phyloP scores from a whole-genome alignment of 2,113 vertebrate genomes.

The Panthera tigris region DNA sequence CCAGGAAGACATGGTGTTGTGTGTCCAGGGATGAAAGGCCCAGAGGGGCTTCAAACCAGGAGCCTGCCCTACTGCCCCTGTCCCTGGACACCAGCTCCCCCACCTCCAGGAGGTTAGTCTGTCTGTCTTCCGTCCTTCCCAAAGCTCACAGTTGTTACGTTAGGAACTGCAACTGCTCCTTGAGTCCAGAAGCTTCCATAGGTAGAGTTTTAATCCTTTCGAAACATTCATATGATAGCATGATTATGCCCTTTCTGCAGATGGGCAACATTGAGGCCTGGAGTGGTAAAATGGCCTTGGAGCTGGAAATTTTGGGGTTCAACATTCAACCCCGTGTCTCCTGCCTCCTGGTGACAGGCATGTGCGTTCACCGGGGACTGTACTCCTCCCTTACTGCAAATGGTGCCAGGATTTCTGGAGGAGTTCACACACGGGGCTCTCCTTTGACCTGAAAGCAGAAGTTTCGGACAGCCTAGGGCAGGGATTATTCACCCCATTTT shows the following conservation, averaged over 20 bases:
- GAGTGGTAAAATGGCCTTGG: neutral
- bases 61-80: rapidly evolving
- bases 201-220: neutral
- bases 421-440: neutral
- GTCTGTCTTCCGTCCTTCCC: neutral
- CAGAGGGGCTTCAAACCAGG: rapidly evolving
- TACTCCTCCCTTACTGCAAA: neutral
- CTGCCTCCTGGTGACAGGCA: neutral
- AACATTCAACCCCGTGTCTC: neutral
- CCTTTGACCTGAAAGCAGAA: neutral
- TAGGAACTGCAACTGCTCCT: neutral
- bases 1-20: rapidly evolving
- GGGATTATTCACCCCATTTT: neutral
- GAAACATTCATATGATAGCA: neutral
- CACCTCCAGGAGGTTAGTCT: neutral
- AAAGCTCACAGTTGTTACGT: neutral
- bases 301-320: neutral
- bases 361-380: neutral
- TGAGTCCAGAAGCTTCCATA: neutral
- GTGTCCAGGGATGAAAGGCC: neutral
- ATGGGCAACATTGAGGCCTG: neutral
- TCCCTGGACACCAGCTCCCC: neutral
- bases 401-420: neutral
- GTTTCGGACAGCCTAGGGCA: neutral
- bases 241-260: neutral